Percentiles rank a stretch among this genome's conserved stretches.
These are phyloP conservation scores for Nothoprocta perdicaria DNA, from an alignment of 2,113 vertebrate genomes.

Conservation along the genomic window DNA sequence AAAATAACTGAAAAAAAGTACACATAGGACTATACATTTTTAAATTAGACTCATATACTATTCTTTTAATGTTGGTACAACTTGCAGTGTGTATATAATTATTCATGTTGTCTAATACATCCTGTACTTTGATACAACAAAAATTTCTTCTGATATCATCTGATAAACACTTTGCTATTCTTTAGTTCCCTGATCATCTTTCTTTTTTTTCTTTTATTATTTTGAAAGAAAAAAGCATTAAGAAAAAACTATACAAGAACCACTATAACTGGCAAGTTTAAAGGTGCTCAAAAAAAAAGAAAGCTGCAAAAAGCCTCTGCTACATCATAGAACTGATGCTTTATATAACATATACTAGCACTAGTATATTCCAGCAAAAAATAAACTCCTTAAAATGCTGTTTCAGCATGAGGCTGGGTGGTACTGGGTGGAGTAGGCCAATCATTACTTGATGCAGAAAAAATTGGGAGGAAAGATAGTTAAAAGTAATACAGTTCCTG, in stretches of 20 bases:
- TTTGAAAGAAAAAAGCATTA: background rate
- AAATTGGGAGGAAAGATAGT: background rate
- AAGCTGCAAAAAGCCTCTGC: background rate
- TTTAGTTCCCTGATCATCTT: background rate
- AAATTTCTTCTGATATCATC: background rate
- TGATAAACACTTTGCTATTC: background rate
- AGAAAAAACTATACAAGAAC: background rate
- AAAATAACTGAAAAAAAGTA: background rate
- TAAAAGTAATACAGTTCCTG: slow-evolving; percentile 10
- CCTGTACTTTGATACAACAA: background rate
- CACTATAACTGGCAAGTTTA: background rate
- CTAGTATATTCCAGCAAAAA: background rate
- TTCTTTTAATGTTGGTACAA: background rate
- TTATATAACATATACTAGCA: background rate
- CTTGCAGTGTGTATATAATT: background rate
- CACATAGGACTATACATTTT: background rate
- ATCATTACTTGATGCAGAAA: background rate
- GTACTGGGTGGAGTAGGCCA: background rate
- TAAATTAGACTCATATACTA: background rate
- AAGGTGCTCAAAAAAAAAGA: background rate
- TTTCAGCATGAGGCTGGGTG: background rate
- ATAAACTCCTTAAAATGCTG: background rate
- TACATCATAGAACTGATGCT: background rate
- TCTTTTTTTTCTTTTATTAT: background rate
- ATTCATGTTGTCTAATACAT: background rate